Evolutionary conservation across 2,888 invertebrate species (phyloP).

Genomic region (Erebia ligea): DNA sequence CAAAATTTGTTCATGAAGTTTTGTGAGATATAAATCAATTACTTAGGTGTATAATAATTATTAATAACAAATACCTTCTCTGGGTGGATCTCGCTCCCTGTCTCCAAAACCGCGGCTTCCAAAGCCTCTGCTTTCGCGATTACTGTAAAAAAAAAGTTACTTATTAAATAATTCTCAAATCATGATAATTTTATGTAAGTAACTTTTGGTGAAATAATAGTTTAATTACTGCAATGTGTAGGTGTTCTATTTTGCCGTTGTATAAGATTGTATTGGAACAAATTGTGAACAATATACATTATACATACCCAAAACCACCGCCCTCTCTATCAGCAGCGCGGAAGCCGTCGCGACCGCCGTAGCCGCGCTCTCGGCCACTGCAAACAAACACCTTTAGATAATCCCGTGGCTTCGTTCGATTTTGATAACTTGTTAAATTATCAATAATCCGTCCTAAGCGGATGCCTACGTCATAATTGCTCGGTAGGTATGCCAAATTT

Average conservation of each 20-base stretch:
- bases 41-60: too few relatives aligned
- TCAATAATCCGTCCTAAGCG: too few relatives aligned
- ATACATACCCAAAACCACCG: slow-evolving; percentile 50
- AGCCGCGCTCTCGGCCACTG: slow-evolving; percentile 53
- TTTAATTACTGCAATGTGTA: not conserved
- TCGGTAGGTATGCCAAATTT: too few relatives aligned
- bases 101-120: slow-evolving; percentile 73
- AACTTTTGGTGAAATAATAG: too few relatives aligned
- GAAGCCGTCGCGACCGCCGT: slow-evolving; percentile 75
- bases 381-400: not conserved
- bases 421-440: too few relatives aligned
- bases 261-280: not conserved
- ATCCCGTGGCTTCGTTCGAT: not conserved
- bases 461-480: too few relatives aligned
- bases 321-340: slow-evolving; percentile 65
- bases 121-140: slow-evolving; percentile 70
- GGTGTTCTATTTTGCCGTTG: not conserved
- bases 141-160: slow-evolving; percentile 45
- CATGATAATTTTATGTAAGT: too few relatives aligned
- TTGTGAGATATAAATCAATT: too few relatives aligned
- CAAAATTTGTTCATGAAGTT: too few relatives aligned
- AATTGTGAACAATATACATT: slow-evolving; percentile 3
- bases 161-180: too few relatives aligned
- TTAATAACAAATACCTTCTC: slow-evolving; percentile 63
- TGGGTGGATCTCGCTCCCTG: slow-evolving; percentile 70